Base-by-base conservation (phyloP, 1,140 invertebrate species). In the Drosophila ercepeae region DNA sequence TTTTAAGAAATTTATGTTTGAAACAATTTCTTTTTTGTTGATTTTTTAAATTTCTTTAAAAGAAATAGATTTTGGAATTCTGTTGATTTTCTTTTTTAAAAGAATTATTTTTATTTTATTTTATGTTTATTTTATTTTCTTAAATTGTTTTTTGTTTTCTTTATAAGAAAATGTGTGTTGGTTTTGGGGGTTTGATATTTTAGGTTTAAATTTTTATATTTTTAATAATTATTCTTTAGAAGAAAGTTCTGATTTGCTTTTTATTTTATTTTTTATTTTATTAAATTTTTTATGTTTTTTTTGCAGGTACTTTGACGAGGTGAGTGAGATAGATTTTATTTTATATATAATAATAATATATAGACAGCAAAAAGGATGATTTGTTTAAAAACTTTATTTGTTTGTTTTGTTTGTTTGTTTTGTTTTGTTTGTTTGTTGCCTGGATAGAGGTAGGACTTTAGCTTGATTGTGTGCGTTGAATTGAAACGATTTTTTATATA, bases 291-390 rank as follows among this genome's bases (percentile, higher is more conserved):
- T 60, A 14, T 51, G 67, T 57, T 58, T 29, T 54, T 64, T 34
- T 75, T 77, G 63, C 73, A 88, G 83, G 77, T 88, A 86, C 82
- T 83, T 89, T 78, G 74, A 70, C 81, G 82, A 82, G 82, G 76
- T 77, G 78, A 82, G 63, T 76, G 65, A 86, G 73, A 77, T 57
- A 81, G 63, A 75, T 63, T 41, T 53, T 32, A 48, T 21, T 16
- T 54, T 45, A 41, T 72, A 41, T 72, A 11, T 39, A 39, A 52
- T 45, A 49, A 63, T 41, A 48, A 54, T 49, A 64, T 58, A 65
- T 60, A 68, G 63, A 75, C 53, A 75, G 60, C 63, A 68, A 68
- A 61, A 72, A 72, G 45, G 59, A 71, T 75, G 53, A 61, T 63
- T 78, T 41, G 67, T 64, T 39, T 78, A 58, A 72, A 58, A 50